Evolutionary conservation across 2,888 invertebrate genomes (phyloP), one percentile per base, ranked within the genome.

Genomic region (Petrolisthes cinctipes): DNA sequence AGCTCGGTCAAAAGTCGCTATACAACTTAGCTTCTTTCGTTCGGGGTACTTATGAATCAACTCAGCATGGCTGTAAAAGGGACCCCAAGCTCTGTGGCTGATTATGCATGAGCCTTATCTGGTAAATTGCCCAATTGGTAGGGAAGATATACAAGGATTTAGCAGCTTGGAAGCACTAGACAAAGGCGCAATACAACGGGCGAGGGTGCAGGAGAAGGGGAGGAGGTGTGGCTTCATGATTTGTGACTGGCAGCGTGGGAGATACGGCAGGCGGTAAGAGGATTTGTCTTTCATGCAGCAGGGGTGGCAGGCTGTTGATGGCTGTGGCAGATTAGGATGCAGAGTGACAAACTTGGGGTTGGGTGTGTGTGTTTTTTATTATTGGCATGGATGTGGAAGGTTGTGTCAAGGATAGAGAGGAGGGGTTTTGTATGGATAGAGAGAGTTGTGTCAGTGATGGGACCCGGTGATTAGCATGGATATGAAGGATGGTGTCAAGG

Each of bases 181-280:
- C 53, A 53, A 5, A 82, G 68, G 66, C 51, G 51, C 17, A 23
- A n/a, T n/a, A 57, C 54, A 14, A n/a, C 4, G n/a, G 17, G 6
- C n/a, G 56, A 17, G 80, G 56, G 37, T 54, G 51, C 9, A 23
- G 51, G 66, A 66, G 37, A 37, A 14, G 57, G 51, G 37, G 66
- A 82, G 82, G 17, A 37, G 17, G 66, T 9, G 53, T 9, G 54
- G 57, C 9, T 57, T 61, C 23, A 51, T 76, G 76, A 76, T 76
- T 76, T 76, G 61, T 53, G 78, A 78, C n/a, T 53, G 78, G 20
- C 17, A 78, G 78, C 17, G 78, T 23, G 53, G 54, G 80, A 80
- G 80, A 80, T 17, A 78, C 51, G 23, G 79, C 4, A 9, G 6
- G 79, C 14, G 79, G 54, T 20, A 53, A n/a, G 54, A 53, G n/a